These are phyloP conservation scores for Nanorana parkeri DNA, from an alignment of 2,113 vertebrate species.

Conservation along the genomic window DNA sequence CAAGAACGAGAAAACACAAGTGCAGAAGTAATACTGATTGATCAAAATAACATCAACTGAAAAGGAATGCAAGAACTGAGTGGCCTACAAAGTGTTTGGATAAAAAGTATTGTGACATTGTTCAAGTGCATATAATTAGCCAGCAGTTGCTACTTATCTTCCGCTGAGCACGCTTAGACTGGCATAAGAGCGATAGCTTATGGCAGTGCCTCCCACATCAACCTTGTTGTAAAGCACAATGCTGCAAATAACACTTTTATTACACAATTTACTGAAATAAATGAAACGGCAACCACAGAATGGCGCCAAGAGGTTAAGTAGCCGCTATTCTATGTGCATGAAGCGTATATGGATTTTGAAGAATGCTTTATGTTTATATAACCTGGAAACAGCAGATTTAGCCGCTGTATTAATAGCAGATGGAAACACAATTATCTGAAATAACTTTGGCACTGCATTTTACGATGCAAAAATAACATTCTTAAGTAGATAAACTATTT, in stretches of 20 bases:
- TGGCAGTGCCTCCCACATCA: slow-evolving; percentile 16
- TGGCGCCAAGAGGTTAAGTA: slow-evolving; percentile 1
- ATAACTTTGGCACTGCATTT: slow-evolving; percentile 46
- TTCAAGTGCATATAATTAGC: slow-evolving; percentile 1
- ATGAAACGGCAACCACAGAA: slow-evolving; percentile 22
- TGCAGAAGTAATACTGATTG: too few relatives aligned
- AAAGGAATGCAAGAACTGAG: too few relatives aligned
- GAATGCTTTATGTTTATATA: slow-evolving; percentile 42
- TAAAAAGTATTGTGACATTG: not conserved
- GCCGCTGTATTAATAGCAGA: slow-evolving; percentile 27
- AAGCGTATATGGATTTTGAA: slow-evolving; percentile 22
- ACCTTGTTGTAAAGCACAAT: slow-evolving; percentile 11
- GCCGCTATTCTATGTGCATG: not conserved
- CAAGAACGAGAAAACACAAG: too few relatives aligned
- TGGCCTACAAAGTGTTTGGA: not conserved
- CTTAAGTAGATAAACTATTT: slow-evolving; percentile 53
- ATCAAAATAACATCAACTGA: too few relatives aligned
- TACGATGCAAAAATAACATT: slow-evolving; percentile 39
- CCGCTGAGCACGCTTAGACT: slow-evolving; percentile 1
- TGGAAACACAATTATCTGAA: slow-evolving; percentile 53
- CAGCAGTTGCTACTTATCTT: slow-evolving; percentile 1
- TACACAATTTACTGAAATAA: slow-evolving; percentile 44
- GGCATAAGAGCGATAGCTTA: slow-evolving; percentile 5
- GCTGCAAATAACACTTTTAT: slow-evolving; percentile 38
- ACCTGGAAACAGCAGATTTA: slow-evolving; percentile 31